A percentile compares a stretch with the other conserved stretches of the same genome.
Evolutionary conservation across 2,797 vertebrate species (phyloP).

Genomic region (Otus scops): DNA sequence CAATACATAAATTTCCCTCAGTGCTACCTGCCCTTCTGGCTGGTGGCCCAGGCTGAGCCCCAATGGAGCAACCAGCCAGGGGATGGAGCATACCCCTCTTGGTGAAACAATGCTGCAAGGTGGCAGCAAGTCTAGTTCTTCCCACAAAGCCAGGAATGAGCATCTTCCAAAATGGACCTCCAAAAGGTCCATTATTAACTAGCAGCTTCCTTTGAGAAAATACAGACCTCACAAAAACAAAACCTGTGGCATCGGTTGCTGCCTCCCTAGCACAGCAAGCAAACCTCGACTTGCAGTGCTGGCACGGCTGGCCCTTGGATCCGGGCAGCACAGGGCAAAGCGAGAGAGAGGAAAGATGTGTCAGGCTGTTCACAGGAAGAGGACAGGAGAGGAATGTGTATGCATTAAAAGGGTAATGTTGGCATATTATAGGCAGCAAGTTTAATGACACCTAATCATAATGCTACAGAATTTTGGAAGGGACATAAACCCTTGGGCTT

Average conservation of each 20-base stretch:
- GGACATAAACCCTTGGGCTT: neutral
- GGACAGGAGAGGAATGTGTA: neutral
- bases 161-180: rapidly evolving
- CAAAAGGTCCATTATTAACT: neutral
- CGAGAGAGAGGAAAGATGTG: neutral
- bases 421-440: neutral
- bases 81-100: neutral
- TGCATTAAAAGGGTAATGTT: neutral
- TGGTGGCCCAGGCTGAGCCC: neutral
- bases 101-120: neutral
- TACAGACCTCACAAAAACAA: neutral
- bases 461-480: neutral
- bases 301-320: neutral
- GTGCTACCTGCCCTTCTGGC: neutral
- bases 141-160: neutral
- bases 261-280: neutral
- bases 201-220: neutral
- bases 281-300: neutral
- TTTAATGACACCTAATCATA: neutral
- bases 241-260: neutral
- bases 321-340: neutral
- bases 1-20: neutral
- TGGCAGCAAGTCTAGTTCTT: neutral
- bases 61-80: rapidly evolving
- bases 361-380: neutral